A percentile compares a stretch with the other conserved stretches of the same genome.
These are phyloP conservation scores for Scyliorhinus canicula DNA, from an alignment of 2,797 vertebrate species.

Conservation along the genomic window DNA sequence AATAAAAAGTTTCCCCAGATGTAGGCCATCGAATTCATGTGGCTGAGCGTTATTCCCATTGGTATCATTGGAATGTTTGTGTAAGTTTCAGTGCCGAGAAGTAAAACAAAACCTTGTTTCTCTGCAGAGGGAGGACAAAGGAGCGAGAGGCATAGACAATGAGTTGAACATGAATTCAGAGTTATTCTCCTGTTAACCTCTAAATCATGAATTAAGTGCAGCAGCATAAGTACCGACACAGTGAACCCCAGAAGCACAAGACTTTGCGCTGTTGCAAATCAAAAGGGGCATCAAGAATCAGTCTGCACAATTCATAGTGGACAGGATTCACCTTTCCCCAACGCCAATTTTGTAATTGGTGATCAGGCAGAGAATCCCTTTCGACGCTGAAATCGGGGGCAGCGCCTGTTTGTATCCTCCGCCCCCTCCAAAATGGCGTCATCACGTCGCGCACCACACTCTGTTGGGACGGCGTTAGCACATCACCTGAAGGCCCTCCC, in stretches of 20 bases:
- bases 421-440: no score
- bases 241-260: not conserved
- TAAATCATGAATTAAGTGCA: not conserved
- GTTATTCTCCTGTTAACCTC: not conserved
- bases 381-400: no score
- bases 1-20: constrained; percentile 57
- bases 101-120: not conserved
- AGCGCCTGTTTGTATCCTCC: no score
- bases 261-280: not conserved
- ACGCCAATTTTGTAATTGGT: no score
- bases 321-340: no score
- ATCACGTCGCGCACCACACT: no score
- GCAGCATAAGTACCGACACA: not conserved
- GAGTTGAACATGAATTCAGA: not conserved
- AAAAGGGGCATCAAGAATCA: not conserved
- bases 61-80: not conserved
- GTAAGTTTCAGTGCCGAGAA: not conserved
- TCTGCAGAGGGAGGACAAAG: not conserved
- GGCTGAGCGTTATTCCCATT: constrained; percentile 49
- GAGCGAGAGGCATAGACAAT: not conserved
- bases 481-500: no score
- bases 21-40: constrained; percentile 44
- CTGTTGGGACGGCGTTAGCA: no score
- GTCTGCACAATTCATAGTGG: not conserved
- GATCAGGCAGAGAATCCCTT: no score